Evolutionary conservation across 2,797 vertebrate species (phyloP), one percentile per base, ranked within the genome.

Genomic region (Triplophysa yarkandensis): DNA sequence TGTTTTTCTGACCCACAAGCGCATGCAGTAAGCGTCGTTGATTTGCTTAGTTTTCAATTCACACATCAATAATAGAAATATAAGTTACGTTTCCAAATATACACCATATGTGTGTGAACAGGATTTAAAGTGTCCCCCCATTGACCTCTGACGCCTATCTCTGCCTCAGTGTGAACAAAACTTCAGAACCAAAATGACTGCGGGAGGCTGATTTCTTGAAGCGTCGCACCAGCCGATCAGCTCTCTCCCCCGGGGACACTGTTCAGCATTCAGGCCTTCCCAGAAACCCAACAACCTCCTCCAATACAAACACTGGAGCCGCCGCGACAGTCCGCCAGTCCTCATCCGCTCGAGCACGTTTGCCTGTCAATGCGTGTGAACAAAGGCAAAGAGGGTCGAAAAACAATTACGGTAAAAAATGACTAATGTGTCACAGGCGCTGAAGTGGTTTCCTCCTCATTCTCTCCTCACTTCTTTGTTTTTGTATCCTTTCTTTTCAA

Each of bases 341-440:
- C 80, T 70, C 82, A 73, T 90, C 89, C 88, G 90, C 87, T 52
- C 82, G 77, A 88, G 86, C 91, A 86, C 90, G 88, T 87, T 91
- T 89, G 89, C 88, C 81, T 81, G 86, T 82, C 76, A 75, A 50
- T 71, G 27, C 48, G 55, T 67, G 25, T 58, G 39, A 52, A 61
- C 52, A 75, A 50, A 75, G 44, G 63, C 71, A 36, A 65, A 61
- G 58, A 88, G 88, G 89, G 89, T 91, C 84, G 85, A 91, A 90
- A 88, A 91, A 91, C 91, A 92, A 91, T 92, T 93, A 92, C 90
- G 88, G 90, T 92, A 92, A 92, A 90, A 91, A 89, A 90, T 91
- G 91, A 91, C 88, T 92, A 92, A 93, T 91, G 89, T 87, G 90
- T 92, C 91, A 91, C 89, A 91, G 90, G 88, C 90, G 78, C 86